These are phyloP conservation scores for Natrix natrix DNA, from an alignment of 2,797 vertebrate species.

Conservation along the genomic window DNA sequence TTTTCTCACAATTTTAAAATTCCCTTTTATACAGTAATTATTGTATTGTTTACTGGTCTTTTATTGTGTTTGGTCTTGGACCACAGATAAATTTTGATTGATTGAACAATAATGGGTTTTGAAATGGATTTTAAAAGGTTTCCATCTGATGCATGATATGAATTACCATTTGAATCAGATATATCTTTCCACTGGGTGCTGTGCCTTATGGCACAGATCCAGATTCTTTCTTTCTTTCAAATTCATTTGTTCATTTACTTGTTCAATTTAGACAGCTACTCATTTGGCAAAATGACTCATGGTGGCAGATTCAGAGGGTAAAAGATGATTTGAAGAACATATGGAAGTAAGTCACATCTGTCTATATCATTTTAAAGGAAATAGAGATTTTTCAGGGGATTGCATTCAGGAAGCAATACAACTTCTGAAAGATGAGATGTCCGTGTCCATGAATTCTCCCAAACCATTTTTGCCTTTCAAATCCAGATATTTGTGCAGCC, in stretches of 20 bases:
- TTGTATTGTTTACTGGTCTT: neutral
- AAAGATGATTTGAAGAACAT: neutral
- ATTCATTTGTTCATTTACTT: neutral
- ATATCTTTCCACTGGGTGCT: neutral
- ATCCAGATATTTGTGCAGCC: neutral
- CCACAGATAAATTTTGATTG: neutral
- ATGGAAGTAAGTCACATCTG: neutral
- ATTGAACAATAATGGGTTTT: neutral
- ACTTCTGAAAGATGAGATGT: neutral
- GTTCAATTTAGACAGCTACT: neutral
- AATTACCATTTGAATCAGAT: neutral
- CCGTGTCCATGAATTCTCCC: neutral
- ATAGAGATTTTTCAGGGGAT: neutral
- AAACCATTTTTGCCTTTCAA: neutral
- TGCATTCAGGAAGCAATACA: neutral
- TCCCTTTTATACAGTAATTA: neutral
- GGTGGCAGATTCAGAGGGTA: neutral
- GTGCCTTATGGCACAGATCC: neutral
- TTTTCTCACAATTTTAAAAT: neutral
- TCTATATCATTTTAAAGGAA: neutral
- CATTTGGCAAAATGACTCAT: neutral
- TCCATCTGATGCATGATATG: neutral
- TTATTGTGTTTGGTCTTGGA: neutral
- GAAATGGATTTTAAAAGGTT: neutral
- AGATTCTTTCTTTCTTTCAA: neutral